Conservation (phyloP, 2,113 vertebrate genomes). For the Thryonomys swinderianus region DNA sequence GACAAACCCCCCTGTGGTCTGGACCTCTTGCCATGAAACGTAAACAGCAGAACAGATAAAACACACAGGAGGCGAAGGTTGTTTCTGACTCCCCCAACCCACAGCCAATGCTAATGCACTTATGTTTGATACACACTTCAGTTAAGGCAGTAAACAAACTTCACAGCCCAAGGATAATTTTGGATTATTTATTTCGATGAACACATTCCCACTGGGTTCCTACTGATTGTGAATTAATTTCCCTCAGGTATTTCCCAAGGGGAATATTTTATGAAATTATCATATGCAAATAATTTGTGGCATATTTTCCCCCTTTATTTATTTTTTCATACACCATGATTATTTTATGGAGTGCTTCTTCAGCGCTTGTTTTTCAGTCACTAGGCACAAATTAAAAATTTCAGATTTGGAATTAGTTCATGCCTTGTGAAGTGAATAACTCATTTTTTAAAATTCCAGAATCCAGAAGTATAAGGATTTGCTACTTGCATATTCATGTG, state of each 20-base stretch:
- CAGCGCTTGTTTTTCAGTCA: conserved; percentile 6
- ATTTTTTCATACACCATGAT: conserved; percentile 63
- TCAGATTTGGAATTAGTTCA: background rate
- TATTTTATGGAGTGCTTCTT: conserved; percentile 63
- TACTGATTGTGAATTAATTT: conserved; percentile 81
- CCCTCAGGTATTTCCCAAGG: conserved; percentile 72
- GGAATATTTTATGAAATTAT: conserved; percentile 71
- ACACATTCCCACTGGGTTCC: conserved; percentile 72
- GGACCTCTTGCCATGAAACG: conserved; percentile 53
- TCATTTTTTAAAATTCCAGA: conserved; percentile 28
- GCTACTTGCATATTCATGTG: conserved; percentile 73
- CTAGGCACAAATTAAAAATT: conserved; percentile 36
- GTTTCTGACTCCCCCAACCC: background rate
- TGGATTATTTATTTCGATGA: conserved; percentile 76
- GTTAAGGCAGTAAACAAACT: conserved; percentile 79
- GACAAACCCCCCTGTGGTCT: conserved; percentile 33
- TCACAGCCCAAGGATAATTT: conserved; percentile 78
- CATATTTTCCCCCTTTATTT: conserved; percentile 51
- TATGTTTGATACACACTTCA: conserved; percentile 74
- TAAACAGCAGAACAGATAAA: conserved; percentile 63
- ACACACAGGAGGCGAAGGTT: conserved; percentile 30
- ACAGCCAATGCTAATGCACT: conserved; percentile 61
- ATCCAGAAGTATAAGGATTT: conserved; percentile 49
- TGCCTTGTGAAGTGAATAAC: conserved; percentile 4
- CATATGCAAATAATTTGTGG: conserved; percentile 78